A percentile compares a stretch with the other conserved stretches of the same genome.
phyloP scores from a whole-genome alignment of 2,797 vertebrate species.

The Melanogrammus aeglefinus region DNA sequence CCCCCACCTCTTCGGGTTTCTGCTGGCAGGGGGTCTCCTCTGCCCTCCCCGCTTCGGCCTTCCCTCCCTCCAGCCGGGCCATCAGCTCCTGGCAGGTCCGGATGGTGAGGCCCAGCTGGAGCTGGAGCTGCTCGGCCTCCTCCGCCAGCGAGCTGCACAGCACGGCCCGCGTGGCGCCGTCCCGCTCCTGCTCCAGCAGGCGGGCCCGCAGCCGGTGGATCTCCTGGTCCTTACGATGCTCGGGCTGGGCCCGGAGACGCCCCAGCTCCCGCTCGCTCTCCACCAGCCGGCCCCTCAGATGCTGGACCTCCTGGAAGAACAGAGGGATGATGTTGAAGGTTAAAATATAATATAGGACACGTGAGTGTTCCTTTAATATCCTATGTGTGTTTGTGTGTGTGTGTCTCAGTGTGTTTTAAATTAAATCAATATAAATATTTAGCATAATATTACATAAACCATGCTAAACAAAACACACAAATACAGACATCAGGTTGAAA shows the following conservation, averaged over 20 bases:
- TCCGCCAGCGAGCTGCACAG: conserved; percentile 83
- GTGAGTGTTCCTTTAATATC: not conserved
- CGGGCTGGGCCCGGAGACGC: conserved; percentile 68
- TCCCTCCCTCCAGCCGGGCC: conserved; percentile 77
- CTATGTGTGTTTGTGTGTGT: not conserved
- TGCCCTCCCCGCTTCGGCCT: conserved; percentile 39
- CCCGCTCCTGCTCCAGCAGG: conserved; percentile 75
- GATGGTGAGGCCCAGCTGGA: conserved; percentile 80
- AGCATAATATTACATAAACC: not conserved
- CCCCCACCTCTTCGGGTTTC: conserved; percentile 69
- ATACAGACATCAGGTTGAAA: not conserved
- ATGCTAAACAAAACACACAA: not conserved
- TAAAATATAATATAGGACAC: not conserved
- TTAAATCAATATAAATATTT: too few species aligned
- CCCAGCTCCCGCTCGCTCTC: conserved; percentile 79
- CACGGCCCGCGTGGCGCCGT: conserved; percentile 78
- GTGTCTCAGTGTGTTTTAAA: too few species aligned
- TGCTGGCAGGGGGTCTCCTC: conserved; percentile 39
- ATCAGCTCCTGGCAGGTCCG: conserved; percentile 89
- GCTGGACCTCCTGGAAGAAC: conserved; percentile 78
- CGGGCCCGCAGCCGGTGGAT: conserved; percentile 71
- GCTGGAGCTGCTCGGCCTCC: conserved; percentile 82
- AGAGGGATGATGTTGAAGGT: not conserved
- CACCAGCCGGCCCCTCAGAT: conserved; percentile 68
- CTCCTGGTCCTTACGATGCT: conserved; percentile 79